Evolutionary conservation across 2,797 vertebrate genomes (phyloP), one percentile per base, ranked within the genome.

Genomic region (Protonibea diacanthus): DNA sequence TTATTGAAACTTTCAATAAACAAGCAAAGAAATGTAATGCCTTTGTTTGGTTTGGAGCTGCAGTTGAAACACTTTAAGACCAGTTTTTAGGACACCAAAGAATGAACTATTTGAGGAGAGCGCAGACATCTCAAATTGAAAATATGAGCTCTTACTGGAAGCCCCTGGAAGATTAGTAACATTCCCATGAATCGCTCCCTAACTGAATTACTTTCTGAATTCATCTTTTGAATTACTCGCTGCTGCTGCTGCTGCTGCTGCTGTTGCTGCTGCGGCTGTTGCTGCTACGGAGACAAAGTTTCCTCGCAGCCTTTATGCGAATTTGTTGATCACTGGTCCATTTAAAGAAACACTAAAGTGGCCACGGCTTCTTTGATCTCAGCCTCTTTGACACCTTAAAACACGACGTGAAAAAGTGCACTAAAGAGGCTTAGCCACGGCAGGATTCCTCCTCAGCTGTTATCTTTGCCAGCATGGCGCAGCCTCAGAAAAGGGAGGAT

Each of bases 1-100:
- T 89, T 90, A 91, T 87, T 89, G 87, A 92, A 88, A 82, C 83
- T 80, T 91, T 88, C 83, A 86, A 90, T 89, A 91, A 92, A 90
- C 90, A 91, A 88, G 90, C 81, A 78, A 83, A 90, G 86, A 86
- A 89, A 90, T 78, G 83, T 55, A 82, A 90, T 80, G 91, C 86
- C 58, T 86, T 87, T 91, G 88, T 88, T 92, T 90, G 68, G 73
- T 78, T 89, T 91, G 89, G 88, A 89, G 23, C 76, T 11, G 20
- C 74, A 52, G 58, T 68, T 45, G 65, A 89, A 91, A 81, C 81
- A 63, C 71, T 83, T 90, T 76, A 78, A 78, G 69, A 67, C 49
- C 53, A 9, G 27, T 81, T 91, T 82, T 74, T 83, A 82, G 82
- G 85, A 90, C 78, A 82, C 78, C 77, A 76, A 85, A 84, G 83